A percentile compares a stretch with the other conserved stretches of the same genome.
Evolutionary conservation across 2,888 invertebrate genomes (phyloP).

Genomic region (Drosophila mercatorum): DNA sequence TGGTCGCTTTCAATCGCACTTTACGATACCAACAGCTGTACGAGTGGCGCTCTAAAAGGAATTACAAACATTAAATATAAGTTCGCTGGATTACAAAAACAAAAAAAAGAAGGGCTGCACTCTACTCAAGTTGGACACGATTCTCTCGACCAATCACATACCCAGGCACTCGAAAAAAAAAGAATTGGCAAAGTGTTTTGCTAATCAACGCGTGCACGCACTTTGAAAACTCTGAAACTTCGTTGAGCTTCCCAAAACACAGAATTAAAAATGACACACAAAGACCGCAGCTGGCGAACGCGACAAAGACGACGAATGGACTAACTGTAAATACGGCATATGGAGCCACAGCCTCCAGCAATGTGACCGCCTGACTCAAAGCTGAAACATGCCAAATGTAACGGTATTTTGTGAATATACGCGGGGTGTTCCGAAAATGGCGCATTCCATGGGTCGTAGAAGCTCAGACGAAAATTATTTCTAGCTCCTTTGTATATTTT

Average conservation of each 20-base stretch:
- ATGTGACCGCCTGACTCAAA: slow-evolving; percentile 25
- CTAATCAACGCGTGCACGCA: slow-evolving; percentile 29
- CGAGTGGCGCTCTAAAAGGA: slow-evolving; percentile 29
- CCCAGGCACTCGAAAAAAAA: slow-evolving; percentile 49
- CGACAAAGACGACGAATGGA: slow-evolving; percentile 37
- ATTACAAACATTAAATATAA: slow-evolving; percentile 41
- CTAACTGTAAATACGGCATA: slow-evolving; percentile 45
- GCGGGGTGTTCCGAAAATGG: slow-evolving; percentile 18
- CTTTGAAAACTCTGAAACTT: slow-evolving; percentile 47
- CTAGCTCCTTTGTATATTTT: background rate
- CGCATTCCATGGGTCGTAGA: background rate
- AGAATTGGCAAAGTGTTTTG: slow-evolving; percentile 14
- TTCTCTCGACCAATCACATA: slow-evolving; percentile 24
- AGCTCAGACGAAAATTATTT: background rate
- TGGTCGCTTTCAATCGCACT: slow-evolving; percentile 7
- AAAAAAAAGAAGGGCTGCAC: background rate
- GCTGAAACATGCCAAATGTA: slow-evolving; percentile 9
- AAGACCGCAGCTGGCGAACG: slow-evolving; percentile 15
- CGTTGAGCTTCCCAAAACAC: slow-evolving; percentile 31
- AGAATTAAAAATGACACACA: background rate
- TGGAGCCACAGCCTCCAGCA: background rate
- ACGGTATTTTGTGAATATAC: background rate
- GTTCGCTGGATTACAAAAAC: background rate
- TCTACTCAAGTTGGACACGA: slow-evolving; percentile 1
- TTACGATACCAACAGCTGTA: slow-evolving; percentile 11